Base-by-base conservation (phyloP, 2,888 invertebrate species). In the Watsonalla cultraria region DNA sequence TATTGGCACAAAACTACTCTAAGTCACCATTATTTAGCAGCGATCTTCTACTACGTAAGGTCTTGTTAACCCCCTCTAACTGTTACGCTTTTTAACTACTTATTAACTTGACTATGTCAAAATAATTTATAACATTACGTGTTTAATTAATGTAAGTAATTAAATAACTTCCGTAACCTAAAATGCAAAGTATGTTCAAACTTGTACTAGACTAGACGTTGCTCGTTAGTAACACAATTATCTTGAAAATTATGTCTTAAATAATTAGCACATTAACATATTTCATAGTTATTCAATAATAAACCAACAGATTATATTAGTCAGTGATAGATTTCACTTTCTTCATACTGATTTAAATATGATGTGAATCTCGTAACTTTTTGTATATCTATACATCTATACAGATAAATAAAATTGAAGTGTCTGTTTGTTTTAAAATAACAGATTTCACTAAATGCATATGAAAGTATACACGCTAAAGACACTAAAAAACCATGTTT, bases 181-280 rank as follows among this genome's bases (percentile, higher is more conserved):
- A 42, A 11, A 42, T 42, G 42, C 8, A 42, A 42, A 9, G 11
- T 9, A 2, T 42, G 42, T 42, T 42, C 8, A 42, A 0, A 11
- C 42, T 42, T 8, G 11, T 11, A 42, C 7, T 8, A 37, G 37
- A 4, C 7, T 37, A 24, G 37, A 7, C 8, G 1, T 37, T 7
- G 37, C 37, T 37, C 7, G 37, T 37, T 42, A 24, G 24, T 24
- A 24, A 24, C n/a, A 24, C 56, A 65, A 65, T 65, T 61, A 46
- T 49, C 56, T 33, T 64, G 58, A 61, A 58, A 64, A 60, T 61
- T 24, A 56, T 57, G 55, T 59, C 52, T 8, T 42, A 45, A 45
- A 13, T 56, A 61, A 53, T 58, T 54, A 54, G 54, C 53, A 47
- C 57, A 55, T 46, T 48, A 54, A 54, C 57, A 54, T 34, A 53